Percentiles rank a stretch among this genome's conserved stretches.
Evolutionary conservation across 2,797 vertebrate species (phyloP).

Genomic region (Dermochelys coriacea): DNA sequence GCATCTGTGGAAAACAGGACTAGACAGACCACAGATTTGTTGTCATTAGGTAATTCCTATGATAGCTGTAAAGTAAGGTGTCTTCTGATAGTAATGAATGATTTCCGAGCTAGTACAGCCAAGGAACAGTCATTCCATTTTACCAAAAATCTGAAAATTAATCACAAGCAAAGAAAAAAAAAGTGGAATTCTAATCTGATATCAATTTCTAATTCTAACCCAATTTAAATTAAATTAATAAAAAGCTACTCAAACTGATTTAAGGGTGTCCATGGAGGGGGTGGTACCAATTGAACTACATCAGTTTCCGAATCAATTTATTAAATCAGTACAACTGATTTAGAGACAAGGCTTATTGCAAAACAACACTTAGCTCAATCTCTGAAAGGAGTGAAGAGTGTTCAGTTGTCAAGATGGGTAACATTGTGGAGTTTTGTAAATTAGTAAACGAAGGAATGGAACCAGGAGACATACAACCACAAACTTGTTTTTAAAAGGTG

Average conservation of each 20-base stretch:
- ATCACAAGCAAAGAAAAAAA: background rate
- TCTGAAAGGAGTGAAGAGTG: too few relatives aligned
- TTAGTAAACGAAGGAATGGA: background rate
- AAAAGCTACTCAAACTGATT: background rate
- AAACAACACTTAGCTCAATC: background rate
- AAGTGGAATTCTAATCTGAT: background rate
- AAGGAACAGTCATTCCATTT: background rate
- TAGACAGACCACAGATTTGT: background rate
- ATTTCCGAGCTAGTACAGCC: background rate
- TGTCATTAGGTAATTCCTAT: background rate
- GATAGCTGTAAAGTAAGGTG: background rate
- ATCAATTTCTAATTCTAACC: background rate
- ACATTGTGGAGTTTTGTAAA: background rate
- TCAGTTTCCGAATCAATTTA: background rate
- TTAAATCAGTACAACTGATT: background rate
- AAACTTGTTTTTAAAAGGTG: background rate
- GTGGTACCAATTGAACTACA: background rate
- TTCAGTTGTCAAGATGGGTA: background rate
- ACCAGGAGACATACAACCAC: background rate
- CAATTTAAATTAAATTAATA: background rate
- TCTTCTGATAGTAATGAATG: background rate
- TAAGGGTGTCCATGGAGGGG: background rate
- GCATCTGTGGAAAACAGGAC: background rate
- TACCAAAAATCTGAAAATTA: background rate
- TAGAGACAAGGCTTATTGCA: background rate